A percentile compares a stretch with the other conserved stretches of the same genome.
These are phyloP conservation scores for Petrophora chlorosata DNA, from an alignment of 2,888 invertebrate species.

Conservation along the genomic window DNA sequence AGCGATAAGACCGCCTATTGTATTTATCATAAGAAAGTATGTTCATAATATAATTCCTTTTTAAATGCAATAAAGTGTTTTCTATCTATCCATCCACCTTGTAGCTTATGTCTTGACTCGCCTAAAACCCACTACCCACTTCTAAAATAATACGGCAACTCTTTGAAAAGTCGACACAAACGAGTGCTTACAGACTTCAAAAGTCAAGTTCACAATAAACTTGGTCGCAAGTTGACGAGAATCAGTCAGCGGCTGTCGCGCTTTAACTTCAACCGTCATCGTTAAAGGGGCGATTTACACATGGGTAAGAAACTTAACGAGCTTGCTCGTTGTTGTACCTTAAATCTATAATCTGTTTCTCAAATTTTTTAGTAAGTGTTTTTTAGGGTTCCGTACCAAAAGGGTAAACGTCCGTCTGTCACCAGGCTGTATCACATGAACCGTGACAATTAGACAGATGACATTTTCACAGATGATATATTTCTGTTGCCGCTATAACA, in stretches of 20 bases:
- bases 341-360: background rate
- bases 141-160: slow-evolving; percentile 15
- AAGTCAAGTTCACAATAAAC: slow-evolving; percentile 18
- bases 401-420: too few species aligned
- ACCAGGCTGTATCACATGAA: too few species aligned
- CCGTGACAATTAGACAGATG: too few species aligned
- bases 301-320: background rate
- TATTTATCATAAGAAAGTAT: too few species aligned
- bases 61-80: too few species aligned
- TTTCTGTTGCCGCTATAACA: too few species aligned
- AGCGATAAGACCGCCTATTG: too few species aligned
- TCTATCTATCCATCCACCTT: too few species aligned
- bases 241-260: slow-evolving; percentile 25
- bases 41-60: too few species aligned
- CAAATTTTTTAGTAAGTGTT: too few species aligned
- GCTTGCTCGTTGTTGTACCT: background rate
- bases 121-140: slow-evolving; percentile 7
- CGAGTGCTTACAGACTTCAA: slow-evolving; percentile 17
- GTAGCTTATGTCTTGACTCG: background rate
- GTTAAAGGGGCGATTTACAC: background rate
- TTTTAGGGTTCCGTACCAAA: too few species aligned
- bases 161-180: slow-evolving; percentile 18
- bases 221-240: slow-evolving; percentile 10
- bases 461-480: too few species aligned
- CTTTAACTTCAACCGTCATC: slow-evolving; percentile 4